Base-by-base conservation (phyloP, 2,113 vertebrate species). In the Puffinus mauretanicus region DNA sequence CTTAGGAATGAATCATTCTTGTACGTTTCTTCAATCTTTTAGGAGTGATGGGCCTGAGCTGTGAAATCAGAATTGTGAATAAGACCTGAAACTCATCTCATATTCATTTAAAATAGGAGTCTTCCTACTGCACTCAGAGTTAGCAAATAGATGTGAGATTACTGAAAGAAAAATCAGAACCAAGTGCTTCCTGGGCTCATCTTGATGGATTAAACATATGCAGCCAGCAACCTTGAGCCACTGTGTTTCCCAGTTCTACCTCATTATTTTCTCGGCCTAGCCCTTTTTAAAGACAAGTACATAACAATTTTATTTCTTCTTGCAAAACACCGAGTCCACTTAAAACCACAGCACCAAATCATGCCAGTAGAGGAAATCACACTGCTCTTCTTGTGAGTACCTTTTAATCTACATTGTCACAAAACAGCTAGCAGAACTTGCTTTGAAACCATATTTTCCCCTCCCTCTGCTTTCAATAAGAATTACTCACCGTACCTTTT, bases 11-110 rank as follows among this genome's bases (percentile, higher is more conserved):
- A 85, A 86, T 76, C 11, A 49, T 80, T 88, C 13, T 24, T 72
- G 25, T 21, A 62, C 25, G 22, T 82, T 93, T 79, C 29, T 89
- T 86, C 94, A 82, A 13, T 77, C 75, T 94, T 84, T 88, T 15
- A 69, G 34, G 27, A 69, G 65, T 49, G 69, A 86, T 5, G 6
- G 65, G 52, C 34, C 64, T 88, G 67, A 94, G 65, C 47, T 71
- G 36, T 52, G 38, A 83, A 91, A 77, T 18, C 67, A 78, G 92
- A 94, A 92, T 49, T 84, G 55, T 76, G 86, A 96, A 26, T 65
- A 85, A 84, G 69, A 66, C 44, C 77, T 65, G 40, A 96, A 94
- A 91, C 32, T 69, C 52, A 52, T 79, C 80, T 79, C 65, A 30
- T 36, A 79, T 84, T 70, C 66, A 66, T 80, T 73, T 90, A 64